Evolutionary conservation across 1,140 invertebrate species (phyloP).

Genomic region (Nebria ingens): DNA sequence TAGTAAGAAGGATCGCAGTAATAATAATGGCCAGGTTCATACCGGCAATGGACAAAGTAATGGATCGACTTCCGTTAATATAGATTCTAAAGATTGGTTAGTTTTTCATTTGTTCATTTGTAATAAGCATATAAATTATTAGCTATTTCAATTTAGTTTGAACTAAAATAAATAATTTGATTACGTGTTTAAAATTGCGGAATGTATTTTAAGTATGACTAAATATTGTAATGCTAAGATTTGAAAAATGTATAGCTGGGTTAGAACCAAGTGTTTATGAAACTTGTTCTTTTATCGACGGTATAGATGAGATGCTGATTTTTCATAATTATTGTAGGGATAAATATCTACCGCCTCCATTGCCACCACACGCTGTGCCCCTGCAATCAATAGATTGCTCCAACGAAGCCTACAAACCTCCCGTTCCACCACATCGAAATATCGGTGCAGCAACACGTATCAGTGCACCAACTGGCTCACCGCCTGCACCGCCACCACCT

Average conservation of each 20-base stretch:
- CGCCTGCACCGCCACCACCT: constrained; percentile 3
- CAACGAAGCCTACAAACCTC: constrained; percentile 64
- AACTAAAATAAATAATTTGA: too few species aligned
- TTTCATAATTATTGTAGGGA: not conserved
- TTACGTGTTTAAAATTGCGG: too few species aligned
- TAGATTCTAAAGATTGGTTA: constrained; percentile 28
- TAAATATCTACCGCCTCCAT: constrained; percentile 36
- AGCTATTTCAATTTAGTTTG: too few species aligned
- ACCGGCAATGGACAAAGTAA: not conserved
- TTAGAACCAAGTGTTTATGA: too few species aligned
- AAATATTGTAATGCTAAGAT: too few species aligned
- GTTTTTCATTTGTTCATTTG: constrained; percentile 10
- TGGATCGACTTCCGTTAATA: constrained; percentile 11
- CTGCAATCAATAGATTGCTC: constrained; percentile 18
- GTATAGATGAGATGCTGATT: too few species aligned
- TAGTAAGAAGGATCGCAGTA: constrained; percentile 42
- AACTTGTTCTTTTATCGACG: too few species aligned
- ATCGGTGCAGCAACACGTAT: constrained; percentile 36
- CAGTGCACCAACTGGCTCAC: constrained; percentile 15
- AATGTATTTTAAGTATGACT: too few species aligned
- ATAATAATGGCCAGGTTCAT: constrained; percentile 15
- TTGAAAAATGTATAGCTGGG: too few species aligned
- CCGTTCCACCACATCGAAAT: constrained; percentile 76
- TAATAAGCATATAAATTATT: not conserved
- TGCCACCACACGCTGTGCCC: constrained; percentile 41